Conservation (phyloP, 1,140 invertebrate species). For the Drosophila ambigua region DNA sequence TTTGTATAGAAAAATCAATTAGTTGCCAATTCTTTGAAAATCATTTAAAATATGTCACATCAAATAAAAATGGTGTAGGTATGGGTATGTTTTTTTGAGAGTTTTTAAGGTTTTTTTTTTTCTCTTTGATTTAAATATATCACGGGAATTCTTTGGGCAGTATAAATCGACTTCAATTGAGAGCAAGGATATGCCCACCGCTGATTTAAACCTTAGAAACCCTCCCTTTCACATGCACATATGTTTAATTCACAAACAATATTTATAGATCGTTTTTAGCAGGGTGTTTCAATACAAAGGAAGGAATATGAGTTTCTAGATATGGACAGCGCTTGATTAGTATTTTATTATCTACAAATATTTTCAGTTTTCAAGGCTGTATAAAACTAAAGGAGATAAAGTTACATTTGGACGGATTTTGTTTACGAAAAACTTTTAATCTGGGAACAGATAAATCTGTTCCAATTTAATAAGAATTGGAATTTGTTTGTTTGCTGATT, state of each 20-base stretch:
- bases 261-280: conserved; percentile 2
- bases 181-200: background rate
- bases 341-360: background rate
- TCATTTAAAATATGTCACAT: conserved; percentile 4
- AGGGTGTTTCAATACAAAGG: conserved; percentile 21
- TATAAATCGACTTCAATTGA: background rate
- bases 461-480: conserved; percentile 25
- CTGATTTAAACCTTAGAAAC: background rate
- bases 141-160: no score
- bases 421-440: conserved; percentile 24
- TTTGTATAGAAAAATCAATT: conserved; percentile 46
- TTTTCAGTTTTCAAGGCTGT: conserved; percentile 2
- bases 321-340: background rate
- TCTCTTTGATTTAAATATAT: background rate
- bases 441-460: conserved; percentile 13
- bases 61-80: background rate
- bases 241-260: conserved; percentile 13
- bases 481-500: conserved; percentile 40
- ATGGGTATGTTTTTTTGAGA: background rate
- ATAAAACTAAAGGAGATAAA: conserved; percentile 1
- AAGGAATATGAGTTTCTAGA: background rate
- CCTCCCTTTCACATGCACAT: background rate
- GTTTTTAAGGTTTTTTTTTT: background rate
- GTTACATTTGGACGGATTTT: conserved; percentile 23
- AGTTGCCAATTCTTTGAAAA: conserved; percentile 53